Percentiles rank a stretch among this genome's conserved stretches.
phyloP scores from a whole-genome alignment of 37 sponge, comb jelly and placozoan species.

The Diacarnus erythraeanus region DNA sequence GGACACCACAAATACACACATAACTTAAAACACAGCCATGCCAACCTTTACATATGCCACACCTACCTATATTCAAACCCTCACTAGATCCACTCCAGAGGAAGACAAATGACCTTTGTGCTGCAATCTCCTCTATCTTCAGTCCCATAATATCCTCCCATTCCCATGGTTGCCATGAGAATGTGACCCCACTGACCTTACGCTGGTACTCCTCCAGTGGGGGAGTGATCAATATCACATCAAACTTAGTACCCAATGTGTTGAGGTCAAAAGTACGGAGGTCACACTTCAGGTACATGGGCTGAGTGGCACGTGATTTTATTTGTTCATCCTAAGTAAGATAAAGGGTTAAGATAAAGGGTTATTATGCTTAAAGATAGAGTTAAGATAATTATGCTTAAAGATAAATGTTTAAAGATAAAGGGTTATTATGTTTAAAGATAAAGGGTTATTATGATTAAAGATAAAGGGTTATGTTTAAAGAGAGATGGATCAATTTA shows the following conservation, averaged over 20 bases:
- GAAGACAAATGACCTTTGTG: slow-evolving; percentile 86
- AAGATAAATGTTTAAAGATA: not conserved
- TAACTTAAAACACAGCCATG: not conserved
- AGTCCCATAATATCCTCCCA: slow-evolving; percentile 93
- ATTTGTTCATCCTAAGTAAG: slow-evolving; percentile 63
- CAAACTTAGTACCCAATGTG: slow-evolving; percentile 75
- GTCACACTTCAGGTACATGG: slow-evolving; percentile 76
- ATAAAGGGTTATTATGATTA: not conserved
- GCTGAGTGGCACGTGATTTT: slow-evolving; percentile 41
- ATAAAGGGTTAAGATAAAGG: too few species aligned
- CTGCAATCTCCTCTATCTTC: slow-evolving; percentile 75
- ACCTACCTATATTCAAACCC: slow-evolving; percentile 83
- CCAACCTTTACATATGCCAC: not conserved
- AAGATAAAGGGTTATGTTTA: not conserved
- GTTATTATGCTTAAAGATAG: too few species aligned
- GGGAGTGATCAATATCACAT: slow-evolving; percentile 88
- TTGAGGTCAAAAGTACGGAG: slow-evolving; percentile 64
- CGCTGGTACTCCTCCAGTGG: slow-evolving; percentile 96
- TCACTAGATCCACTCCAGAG: slow-evolving; percentile 94
- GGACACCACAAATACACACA: too few species aligned
- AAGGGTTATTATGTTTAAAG: not conserved
- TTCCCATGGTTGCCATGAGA: slow-evolving; percentile 74
- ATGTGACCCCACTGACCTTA: slow-evolving; percentile 74
- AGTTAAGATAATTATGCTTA: not conserved
- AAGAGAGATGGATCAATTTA: not conserved